Conservation (phyloP, 2,797 vertebrate genomes). For the Onychomys arenicola region DNA sequence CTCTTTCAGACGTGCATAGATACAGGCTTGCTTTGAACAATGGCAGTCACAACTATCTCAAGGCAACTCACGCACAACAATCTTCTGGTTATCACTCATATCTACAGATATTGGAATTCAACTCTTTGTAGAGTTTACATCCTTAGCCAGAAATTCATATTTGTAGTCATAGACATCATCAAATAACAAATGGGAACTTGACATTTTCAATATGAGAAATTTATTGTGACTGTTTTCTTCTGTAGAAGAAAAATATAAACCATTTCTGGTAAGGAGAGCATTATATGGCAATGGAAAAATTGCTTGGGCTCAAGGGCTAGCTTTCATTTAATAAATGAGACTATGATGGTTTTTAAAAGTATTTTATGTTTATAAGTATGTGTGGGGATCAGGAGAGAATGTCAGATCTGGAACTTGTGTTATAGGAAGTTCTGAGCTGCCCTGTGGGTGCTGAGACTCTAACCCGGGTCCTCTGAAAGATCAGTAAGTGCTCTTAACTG, state of each 20-base stretch:
- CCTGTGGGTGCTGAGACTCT: neutral
- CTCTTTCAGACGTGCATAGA: conserved; percentile 41
- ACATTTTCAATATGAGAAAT: conserved; percentile 78
- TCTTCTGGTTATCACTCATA: conserved; percentile 61
- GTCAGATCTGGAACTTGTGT: no score
- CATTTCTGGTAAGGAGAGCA: conserved; percentile 44
- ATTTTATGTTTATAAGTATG: neutral
- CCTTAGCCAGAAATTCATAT: conserved; percentile 63
- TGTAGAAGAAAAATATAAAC: conserved; percentile 54
- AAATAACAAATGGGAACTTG: conserved; percentile 72
- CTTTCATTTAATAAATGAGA: conserved; percentile 38
- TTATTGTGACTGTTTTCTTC: conserved; percentile 67
- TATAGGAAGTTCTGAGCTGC: neutral
- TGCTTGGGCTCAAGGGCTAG: neutral
- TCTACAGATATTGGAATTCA: conserved; percentile 73
- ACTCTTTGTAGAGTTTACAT: conserved; percentile 66
- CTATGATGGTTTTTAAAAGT: neutral
- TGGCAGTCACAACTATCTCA: conserved; percentile 50
- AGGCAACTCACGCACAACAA: conserved; percentile 46
- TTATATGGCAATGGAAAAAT: neutral
- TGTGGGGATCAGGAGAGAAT: neutral
- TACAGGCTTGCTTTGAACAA: conserved; percentile 45
- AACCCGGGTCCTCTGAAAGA: neutral
- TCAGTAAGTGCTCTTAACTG: neutral
- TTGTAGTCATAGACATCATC: conserved; percentile 69